These are phyloP conservation scores for Paraescarpia echinospica DNA, from an alignment of 1,140 invertebrate genomes.

Conservation along the genomic window DNA sequence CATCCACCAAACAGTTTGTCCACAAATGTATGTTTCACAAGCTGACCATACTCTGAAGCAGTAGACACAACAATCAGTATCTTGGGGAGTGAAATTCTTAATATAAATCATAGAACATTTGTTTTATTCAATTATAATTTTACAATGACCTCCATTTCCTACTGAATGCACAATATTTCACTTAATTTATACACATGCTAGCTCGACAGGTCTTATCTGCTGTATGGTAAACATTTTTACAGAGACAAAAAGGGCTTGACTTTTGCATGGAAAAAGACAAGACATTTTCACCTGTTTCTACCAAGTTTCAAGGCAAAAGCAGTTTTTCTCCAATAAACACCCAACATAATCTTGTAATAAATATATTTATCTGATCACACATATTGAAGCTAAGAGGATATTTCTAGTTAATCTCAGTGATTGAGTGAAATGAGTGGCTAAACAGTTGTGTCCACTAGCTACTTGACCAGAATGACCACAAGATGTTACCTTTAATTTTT, in stretches of 20 bases:
- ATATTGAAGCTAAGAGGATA: background rate
- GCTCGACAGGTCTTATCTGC: no score
- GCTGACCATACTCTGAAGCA: constrained; percentile 72
- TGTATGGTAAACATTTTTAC: no score
- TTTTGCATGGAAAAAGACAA: no score
- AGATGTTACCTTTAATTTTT: constrained; percentile 62
- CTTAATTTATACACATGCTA: no score
- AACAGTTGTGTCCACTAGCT: background rate
- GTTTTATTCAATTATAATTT: background rate
- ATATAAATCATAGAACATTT: background rate
- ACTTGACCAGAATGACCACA: background rate
- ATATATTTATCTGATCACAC: background rate
- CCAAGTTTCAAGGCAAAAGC: no score
- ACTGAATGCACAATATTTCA: background rate
- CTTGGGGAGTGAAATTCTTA: background rate
- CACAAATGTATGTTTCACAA: constrained; percentile 75
- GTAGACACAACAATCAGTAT: background rate
- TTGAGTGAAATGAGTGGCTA: background rate
- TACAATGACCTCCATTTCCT: background rate
- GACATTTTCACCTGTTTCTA: no score
- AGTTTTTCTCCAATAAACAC: no score
- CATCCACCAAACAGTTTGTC: constrained; percentile 87
- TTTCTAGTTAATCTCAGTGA: background rate
- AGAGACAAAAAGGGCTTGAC: no score
- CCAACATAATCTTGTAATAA: no score